Evolutionary conservation across 2,797 vertebrate species (phyloP), one percentile per base, ranked within the genome.

Genomic region (Austrolebias charrua): DNA sequence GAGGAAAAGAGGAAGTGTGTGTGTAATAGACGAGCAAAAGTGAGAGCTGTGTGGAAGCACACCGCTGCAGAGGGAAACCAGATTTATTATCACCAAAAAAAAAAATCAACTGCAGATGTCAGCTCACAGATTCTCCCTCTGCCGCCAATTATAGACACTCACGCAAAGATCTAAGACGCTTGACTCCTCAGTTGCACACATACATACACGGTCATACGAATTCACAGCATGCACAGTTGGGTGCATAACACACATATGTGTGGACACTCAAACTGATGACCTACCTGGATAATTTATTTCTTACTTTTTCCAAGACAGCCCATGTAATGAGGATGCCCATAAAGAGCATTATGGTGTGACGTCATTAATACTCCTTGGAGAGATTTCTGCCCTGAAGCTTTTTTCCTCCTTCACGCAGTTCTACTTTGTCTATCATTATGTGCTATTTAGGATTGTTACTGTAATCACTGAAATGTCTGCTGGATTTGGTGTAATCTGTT

Each of bases 61-160:
- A 90, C 92, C 92, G 91, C 58, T 83, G 2, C 80, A 90, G 90
- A 90, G 82, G 88, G 63, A 92, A 88, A 86, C 84, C 92, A 95
- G 94, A 95, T 95, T 95, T 94, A 95, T 95, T 93, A 92, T 94
- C 91, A 88, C 89, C 66, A 78, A 93, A 90, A 46, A 45, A 46
- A 46, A 6, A 95, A 95, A 95, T 91, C 89, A 93, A 87, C 91
- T 86, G 83, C 94, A 96, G 94, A 95, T 95, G 94, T 93, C 80
- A 88, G 91, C 88, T 61, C 46, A 78, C 84, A 84, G 90, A 90
- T 63, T 85, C 76, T 75, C 81, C 89, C 89, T 93, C 95, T 94
- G 93, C 88, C 88, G 91, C 92, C 93, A 93, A 93, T 95, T 94
- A 95, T 69, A 88, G 78, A 85, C 85, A 77, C 84, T 92, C 87